Conservation (phyloP, 2,113 vertebrate species). For the Scophthalmus maximus region DNA sequence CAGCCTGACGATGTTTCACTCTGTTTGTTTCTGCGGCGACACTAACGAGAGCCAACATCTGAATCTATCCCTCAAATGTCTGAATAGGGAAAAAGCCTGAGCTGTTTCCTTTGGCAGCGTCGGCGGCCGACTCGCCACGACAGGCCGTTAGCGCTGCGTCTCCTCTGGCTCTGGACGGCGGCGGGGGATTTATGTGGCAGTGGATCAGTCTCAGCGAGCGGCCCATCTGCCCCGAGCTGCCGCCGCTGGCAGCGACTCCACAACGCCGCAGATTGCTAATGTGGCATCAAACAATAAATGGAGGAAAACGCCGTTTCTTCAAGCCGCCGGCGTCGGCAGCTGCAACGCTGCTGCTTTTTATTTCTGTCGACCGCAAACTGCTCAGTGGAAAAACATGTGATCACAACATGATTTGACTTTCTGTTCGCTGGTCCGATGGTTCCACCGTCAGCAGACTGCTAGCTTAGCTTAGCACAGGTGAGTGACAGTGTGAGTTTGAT, state of each 20-base stretch:
- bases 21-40: conserved; percentile 49
- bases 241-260: conserved; percentile 72
- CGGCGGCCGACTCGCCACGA: conserved; percentile 61
- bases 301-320: conserved; percentile 61
- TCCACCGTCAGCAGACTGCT: neutral
- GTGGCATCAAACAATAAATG: conserved; percentile 81
- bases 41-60: conserved; percentile 71
- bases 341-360: conserved; percentile 34
- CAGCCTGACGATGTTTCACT: neutral
- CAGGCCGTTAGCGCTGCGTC: conserved; percentile 72
- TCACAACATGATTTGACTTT: too few species aligned
- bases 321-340: conserved; percentile 61
- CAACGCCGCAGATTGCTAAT: conserved; percentile 82
- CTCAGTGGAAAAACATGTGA: too few species aligned
- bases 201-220: conserved; percentile 74
- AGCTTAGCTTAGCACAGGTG: conserved; percentile 10
- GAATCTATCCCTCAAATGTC: conserved; percentile 66
- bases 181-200: conserved; percentile 83
- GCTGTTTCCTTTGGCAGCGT: conserved; percentile 79
- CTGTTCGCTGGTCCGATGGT: too few species aligned
- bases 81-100: conserved; percentile 61
- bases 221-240: conserved; percentile 82
- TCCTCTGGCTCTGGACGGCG: conserved; percentile 70
- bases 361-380: conserved; percentile 35
- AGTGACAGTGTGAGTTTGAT: neutral